Evolutionary conservation across 2,888 invertebrate genomes (phyloP), one percentile per base, ranked within the genome.

Genomic region (Philaethria dido): DNA sequence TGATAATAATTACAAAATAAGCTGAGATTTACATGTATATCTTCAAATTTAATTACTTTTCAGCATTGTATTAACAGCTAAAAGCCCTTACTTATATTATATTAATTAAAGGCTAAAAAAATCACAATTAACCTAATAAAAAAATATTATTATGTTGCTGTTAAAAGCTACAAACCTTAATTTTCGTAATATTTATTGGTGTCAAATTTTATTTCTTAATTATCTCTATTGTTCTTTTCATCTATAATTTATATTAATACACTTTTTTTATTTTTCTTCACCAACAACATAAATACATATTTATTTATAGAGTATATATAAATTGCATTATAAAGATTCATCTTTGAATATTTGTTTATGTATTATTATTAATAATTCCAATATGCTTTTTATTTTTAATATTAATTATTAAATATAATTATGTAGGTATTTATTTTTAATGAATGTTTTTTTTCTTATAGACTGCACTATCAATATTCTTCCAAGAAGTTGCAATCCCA

Each of bases 381-480:
- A 29, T 29, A 29, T 4, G 29, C n/a, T n/a, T 4, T 6, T 29
- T 3, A 29, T 4, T 29, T 29, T 29, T 29, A 29, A 29, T 29
- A 29, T 29, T 29, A 48, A 45, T 3, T 22, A 48, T 29, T 6
- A 4, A 29, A 29, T 29, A 29, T 29, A 29, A 29, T 3, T 29
- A 48, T 45, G 2, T 45, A 11, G 9, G 20, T 20, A 13, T 18
- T 29, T 14, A 22, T 36, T 39, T 11, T 59, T 11, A 39, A 2
- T 42, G 36, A 8, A 1, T 44, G 11, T 60, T 47, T 14, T 16
- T 33, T 59, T 44, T 25, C 6, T 94, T 94, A 73, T 95, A 98
- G 98, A 97, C 97, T 75, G 98, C 98, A 48, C 93, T 98, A 78
- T 98, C 98, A 93, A 97, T 98, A 94, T 98, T 98, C 94, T 98